A percentile compares a stretch with the other conserved stretches of the same genome.
These are phyloP conservation scores for Phlogophora meticulosa DNA, from an alignment of 2,888 invertebrate species.

Conservation along the genomic window DNA sequence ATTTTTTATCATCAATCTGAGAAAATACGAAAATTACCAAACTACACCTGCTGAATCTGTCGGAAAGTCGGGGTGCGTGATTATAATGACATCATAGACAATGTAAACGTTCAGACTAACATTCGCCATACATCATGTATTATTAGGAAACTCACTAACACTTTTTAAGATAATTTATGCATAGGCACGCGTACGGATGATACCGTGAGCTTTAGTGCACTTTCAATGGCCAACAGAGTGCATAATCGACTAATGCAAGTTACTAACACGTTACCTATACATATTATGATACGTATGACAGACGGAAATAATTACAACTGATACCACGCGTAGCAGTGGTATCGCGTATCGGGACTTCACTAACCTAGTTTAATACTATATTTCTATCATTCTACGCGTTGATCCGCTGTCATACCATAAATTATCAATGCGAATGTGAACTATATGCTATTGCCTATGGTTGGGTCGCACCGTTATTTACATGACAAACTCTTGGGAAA, in stretches of 20 bases:
- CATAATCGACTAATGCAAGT: slow-evolving; percentile 50
- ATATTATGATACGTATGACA: slow-evolving; percentile 38
- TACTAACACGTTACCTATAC: slow-evolving; percentile 49
- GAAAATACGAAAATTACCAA: background rate
- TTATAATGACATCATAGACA: slow-evolving; percentile 12
- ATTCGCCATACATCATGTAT: background rate
- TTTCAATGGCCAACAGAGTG: slow-evolving; percentile 34
- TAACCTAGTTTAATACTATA: slow-evolving; percentile 52
- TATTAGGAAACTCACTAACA: background rate
- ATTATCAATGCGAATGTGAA: slow-evolving; percentile 36
- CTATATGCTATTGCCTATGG: slow-evolving; percentile 50
- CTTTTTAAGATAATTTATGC: slow-evolving; percentile 40
- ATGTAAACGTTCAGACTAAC: background rate
- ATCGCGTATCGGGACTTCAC: slow-evolving; percentile 56
- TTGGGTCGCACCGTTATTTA: slow-evolving; percentile 31
- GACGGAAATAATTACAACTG: slow-evolving; percentile 62
- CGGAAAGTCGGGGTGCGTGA: background rate
- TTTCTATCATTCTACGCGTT: slow-evolving; percentile 25
- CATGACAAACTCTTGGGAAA: slow-evolving; percentile 17
- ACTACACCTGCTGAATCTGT: background rate
- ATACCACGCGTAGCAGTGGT: slow-evolving; percentile 47
- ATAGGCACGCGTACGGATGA: slow-evolving; percentile 29
- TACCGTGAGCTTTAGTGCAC: slow-evolving; percentile 43
- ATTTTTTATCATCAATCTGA: slow-evolving; percentile 25
- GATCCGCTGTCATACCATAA: slow-evolving; percentile 45